phyloP scores from a whole-genome alignment of 2,113 vertebrate genomes.

The Paramormyrops kingsleyae region DNA sequence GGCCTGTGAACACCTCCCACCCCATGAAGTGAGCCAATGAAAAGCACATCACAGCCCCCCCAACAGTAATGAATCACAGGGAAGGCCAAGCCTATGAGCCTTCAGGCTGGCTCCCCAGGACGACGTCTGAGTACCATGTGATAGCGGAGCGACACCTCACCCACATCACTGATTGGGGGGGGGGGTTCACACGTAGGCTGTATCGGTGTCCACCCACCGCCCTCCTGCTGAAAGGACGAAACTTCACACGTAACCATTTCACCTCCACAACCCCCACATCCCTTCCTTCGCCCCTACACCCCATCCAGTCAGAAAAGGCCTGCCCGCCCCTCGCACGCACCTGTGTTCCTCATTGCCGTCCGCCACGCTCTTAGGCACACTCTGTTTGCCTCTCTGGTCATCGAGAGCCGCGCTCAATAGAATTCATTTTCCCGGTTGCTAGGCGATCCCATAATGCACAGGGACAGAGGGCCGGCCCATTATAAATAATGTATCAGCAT shows the following conservation, averaged over 20 bases:
- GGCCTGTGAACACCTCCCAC: neutral
- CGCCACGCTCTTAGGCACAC: neutral
- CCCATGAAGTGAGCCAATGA: neutral
- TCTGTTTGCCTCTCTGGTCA: conserved; percentile 39
- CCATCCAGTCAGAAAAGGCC: neutral
- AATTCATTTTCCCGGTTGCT: conserved; percentile 68
- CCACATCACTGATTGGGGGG: neutral
- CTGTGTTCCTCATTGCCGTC: neutral
- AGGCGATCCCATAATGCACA: conserved; percentile 65
- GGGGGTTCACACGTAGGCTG: neutral
- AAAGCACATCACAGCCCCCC: neutral
- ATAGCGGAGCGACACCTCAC: neutral
- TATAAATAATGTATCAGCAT: conserved; percentile 75
- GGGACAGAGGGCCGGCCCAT: conserved; percentile 58
- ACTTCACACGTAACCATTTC: neutral
- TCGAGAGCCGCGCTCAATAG: conserved; percentile 50
- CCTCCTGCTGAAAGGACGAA: neutral
- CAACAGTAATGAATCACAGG: neutral
- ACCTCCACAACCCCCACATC: neutral
- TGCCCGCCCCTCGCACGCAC: neutral
- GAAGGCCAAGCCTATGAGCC: neutral
- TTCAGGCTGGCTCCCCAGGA: neutral
- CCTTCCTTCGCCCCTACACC: neutral
- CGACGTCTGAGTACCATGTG: neutral
- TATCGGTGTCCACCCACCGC: neutral